Conservation (phyloP, 2,113 vertebrate genomes). For the Saguinus midas region DNA sequence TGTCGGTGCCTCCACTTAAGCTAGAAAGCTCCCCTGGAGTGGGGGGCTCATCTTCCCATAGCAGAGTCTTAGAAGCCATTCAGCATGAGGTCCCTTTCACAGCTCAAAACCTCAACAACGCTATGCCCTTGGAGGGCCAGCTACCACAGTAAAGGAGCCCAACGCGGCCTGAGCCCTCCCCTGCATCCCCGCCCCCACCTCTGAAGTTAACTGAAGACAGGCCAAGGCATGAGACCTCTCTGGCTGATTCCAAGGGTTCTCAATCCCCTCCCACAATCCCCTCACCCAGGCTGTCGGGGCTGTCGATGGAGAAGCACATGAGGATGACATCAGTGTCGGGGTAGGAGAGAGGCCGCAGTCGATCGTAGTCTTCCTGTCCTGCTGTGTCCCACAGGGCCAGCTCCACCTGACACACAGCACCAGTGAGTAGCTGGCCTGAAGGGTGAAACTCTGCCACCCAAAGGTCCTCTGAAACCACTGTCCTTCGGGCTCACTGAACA, state of each 20-base stretch:
- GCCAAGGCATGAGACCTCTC: neutral
- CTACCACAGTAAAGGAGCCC: neutral
- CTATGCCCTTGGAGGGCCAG: neutral
- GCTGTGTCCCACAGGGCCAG: conserved; percentile 98
- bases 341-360: conserved; percentile 96
- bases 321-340: conserved; percentile 98
- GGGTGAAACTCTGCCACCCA: neutral
- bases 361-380: conserved; percentile 98
- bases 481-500: neutral
- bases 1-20: neutral
- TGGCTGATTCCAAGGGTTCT: neutral
- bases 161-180: rapidly evolving
- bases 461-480: neutral
- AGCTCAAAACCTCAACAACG: neutral
- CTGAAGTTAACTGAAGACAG: neutral
- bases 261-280: neutral
- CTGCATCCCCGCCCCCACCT: neutral
- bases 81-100: neutral
- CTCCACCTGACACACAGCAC: conserved; percentile 89
- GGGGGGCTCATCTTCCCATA: neutral
- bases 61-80: neutral
- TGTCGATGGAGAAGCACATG: conserved; percentile 99
- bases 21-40: neutral
- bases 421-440: neutral
- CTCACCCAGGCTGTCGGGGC: conserved; percentile 95